Evolutionary conservation across 2,888 invertebrate species (phyloP).

Genomic region (Drosophila affinis): DNA sequence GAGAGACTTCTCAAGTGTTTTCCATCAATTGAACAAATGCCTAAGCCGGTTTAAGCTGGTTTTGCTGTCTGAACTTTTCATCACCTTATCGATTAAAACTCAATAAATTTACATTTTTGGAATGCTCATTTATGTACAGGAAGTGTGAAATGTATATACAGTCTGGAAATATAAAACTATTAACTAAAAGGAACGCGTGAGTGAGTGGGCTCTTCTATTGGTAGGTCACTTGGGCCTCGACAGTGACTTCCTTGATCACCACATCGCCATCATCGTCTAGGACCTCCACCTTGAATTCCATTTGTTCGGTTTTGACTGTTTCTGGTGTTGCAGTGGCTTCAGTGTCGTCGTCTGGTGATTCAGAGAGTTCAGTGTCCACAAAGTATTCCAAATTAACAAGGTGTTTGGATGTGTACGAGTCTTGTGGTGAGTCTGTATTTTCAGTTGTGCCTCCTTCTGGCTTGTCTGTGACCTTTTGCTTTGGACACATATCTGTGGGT

Average conservation of each 20-base stretch:
- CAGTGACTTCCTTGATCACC: conserved; percentile 65
- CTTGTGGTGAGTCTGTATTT: neutral
- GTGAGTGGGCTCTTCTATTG: conserved; percentile 41
- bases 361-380: conserved; percentile 6
- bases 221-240: conserved; percentile 72
- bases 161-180: neutral
- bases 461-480: neutral
- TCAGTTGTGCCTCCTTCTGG: neutral
- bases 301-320: conserved; percentile 51
- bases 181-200: conserved; percentile 4
- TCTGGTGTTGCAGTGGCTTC: conserved; percentile 10
- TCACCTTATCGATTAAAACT: conserved; percentile 36
- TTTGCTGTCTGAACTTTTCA: conserved; percentile 33
- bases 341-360: conserved; percentile 54
- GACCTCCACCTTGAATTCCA: conserved; percentile 74
- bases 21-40: conserved; percentile 31
- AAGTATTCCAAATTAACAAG: neutral
- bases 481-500: neutral
- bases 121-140: conserved; percentile 35
- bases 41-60: conserved; percentile 39
- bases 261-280: conserved; percentile 63
- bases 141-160: conserved; percentile 10
- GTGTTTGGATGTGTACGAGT: neutral
- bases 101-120: conserved; percentile 30
- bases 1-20: conserved; percentile 31